phyloP scores from a whole-genome alignment of 2,797 vertebrate species.

The Dermochelys coriacea region DNA sequence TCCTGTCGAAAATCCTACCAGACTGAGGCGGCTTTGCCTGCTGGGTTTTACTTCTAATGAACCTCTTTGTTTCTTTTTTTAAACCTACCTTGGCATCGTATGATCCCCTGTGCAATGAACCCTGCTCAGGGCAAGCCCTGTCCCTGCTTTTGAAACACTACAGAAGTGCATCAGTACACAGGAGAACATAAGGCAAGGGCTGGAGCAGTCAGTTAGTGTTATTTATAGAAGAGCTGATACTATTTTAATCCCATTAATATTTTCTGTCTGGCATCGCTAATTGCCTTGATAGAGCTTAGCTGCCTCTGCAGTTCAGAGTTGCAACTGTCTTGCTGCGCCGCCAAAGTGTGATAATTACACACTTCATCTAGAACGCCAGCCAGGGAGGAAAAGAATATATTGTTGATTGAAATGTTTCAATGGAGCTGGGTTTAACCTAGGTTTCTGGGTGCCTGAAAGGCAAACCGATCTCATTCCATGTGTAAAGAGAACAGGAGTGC shows the following conservation, averaged over 20 bases:
- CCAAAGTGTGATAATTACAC: not conserved
- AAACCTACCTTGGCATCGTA: not conserved
- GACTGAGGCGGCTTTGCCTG: not conserved
- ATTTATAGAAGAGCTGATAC: constrained; percentile 26
- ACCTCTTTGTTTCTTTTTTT: not conserved
- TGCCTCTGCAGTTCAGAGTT: not conserved
- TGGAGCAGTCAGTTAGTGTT: not conserved
- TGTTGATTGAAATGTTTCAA: not conserved
- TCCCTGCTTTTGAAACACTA: not conserved
- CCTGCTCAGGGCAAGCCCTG: not conserved
- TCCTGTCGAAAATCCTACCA: not conserved
- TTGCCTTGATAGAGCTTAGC: not conserved
- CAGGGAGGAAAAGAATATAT: not conserved
- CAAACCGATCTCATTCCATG: not conserved
- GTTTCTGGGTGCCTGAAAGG: not conserved
- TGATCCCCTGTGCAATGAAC: not conserved
- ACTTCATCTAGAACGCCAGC: not conserved
- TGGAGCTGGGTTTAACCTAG: not conserved
- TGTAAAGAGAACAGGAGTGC: not conserved
- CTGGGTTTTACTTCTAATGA: not conserved
- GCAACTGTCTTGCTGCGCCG: not conserved
- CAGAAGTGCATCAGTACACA: fast-evolving
- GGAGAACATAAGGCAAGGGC: not conserved
- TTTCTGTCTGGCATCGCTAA: not conserved
- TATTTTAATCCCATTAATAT: constrained; percentile 7